Evolutionary conservation across 2,797 vertebrate species (phyloP).

Genomic region (Phylloscopus collybita): DNA sequence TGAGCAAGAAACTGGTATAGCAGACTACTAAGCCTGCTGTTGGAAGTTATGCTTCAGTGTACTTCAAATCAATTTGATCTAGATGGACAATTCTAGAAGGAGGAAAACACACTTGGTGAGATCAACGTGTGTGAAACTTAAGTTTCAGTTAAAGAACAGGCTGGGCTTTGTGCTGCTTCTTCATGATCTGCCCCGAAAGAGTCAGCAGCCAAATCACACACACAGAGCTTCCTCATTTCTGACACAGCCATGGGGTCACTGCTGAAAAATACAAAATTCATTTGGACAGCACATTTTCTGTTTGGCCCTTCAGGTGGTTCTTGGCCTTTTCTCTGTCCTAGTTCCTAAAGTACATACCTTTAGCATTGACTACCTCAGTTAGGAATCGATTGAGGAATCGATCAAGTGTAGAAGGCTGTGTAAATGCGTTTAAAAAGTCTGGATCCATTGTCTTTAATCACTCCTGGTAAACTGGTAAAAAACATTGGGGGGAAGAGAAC

Average conservation of each 20-base stretch:
- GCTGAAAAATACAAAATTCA: background rate
- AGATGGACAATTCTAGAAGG: background rate
- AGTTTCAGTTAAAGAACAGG: background rate
- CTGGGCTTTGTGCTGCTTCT: background rate
- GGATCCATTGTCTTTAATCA: constrained; percentile 59
- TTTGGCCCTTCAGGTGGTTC: background rate
- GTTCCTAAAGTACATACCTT: constrained; percentile 41
- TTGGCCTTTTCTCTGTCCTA: background rate
- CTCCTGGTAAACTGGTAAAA: background rate
- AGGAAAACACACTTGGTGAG: background rate
- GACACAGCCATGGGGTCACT: background rate
- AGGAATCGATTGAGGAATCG: background rate
- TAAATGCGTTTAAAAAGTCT: constrained; percentile 31
- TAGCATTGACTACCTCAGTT: background rate
- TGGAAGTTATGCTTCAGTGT: background rate
- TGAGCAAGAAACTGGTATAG: background rate
- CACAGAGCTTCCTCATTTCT: background rate
- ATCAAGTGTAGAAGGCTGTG: background rate
- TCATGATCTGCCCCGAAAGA: background rate
- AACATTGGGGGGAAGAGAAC: background rate
- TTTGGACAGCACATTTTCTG: background rate
- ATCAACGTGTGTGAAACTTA: background rate
- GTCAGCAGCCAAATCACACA: background rate
- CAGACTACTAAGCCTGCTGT: background rate
- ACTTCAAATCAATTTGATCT: background rate